These are phyloP conservation scores for Dermochelys coriacea DNA, from an alignment of 2,797 vertebrate species.

Conservation along the genomic window DNA sequence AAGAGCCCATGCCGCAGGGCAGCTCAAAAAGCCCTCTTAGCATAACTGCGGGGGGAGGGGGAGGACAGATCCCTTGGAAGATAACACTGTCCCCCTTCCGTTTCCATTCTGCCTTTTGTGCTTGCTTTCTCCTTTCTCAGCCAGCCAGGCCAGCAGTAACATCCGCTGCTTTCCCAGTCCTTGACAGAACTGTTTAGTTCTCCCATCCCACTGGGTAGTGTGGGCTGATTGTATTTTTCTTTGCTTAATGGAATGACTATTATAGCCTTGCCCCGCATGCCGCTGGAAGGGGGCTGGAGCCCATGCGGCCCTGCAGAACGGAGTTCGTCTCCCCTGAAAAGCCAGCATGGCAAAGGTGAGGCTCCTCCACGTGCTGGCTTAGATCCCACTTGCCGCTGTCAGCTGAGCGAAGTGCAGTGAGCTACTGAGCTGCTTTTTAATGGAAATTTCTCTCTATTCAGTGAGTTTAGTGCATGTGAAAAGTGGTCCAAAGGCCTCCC, in stretches of 20 bases:
- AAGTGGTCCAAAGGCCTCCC: background rate
- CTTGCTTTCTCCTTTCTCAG: constrained; percentile 6
- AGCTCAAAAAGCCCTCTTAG: background rate
- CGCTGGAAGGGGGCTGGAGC: background rate
- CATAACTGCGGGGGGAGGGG: fast-evolving
- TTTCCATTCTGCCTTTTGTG: background rate
- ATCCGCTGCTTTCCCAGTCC: background rate
- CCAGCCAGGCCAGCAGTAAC: constrained; percentile 30
- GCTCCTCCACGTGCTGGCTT: background rate
- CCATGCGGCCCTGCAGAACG: background rate
- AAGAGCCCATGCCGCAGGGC: background rate
- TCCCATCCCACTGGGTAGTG: constrained; percentile 32
- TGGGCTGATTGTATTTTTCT: constrained; percentile 2
- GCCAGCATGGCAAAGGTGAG: fast-evolving
- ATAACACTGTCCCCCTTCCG: background rate
- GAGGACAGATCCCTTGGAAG: background rate
- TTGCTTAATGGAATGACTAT: constrained; percentile 55
- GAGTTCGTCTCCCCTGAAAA: background rate
- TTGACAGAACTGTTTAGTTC: constrained; percentile 37
- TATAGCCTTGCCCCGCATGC: constrained; percentile 1
- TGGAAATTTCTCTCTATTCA: background rate
- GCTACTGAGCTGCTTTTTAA: background rate
- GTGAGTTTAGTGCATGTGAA: background rate
- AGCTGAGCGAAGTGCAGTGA: background rate
- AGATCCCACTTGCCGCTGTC: background rate